Conservation (phyloP, 2,797 vertebrate species). For the Gobio occitaniae region DNA sequence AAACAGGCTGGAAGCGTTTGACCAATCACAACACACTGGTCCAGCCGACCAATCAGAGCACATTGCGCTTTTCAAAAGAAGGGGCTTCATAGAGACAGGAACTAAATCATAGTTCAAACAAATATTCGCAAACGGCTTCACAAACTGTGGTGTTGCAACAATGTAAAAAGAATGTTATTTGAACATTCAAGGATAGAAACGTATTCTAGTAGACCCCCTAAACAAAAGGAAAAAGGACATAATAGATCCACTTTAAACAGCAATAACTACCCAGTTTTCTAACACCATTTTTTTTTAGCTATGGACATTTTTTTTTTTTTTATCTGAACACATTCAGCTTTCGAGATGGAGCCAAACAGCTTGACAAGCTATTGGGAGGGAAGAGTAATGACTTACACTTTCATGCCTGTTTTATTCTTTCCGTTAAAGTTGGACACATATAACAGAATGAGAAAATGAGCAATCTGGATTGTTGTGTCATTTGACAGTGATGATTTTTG, state of each 20-base stretch:
- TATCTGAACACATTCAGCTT: not conserved
- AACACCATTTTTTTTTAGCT: not conserved
- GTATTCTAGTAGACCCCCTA: no score
- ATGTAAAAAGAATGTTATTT: not conserved
- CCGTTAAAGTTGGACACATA: not conserved
- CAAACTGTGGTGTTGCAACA: not conserved
- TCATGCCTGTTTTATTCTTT: slow-evolving; percentile 6
- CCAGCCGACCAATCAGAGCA: not conserved
- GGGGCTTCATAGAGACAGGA: no score
- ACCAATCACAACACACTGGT: not conserved
- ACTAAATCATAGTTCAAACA: not conserved
- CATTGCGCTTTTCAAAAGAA: no score
- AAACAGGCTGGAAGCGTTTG: not conserved
- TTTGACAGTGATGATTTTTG: not conserved
- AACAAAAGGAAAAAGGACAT: no score
- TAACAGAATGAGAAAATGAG: not conserved
- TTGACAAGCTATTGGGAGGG: not conserved
- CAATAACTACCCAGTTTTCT: no score
- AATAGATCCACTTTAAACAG: no score
- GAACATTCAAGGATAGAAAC: not conserved
- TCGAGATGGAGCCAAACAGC: not conserved
- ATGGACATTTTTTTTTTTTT: not conserved
- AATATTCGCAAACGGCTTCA: not conserved
- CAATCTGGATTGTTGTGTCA: not conserved
- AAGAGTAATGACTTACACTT: not conserved